Evolutionary conservation across 2,113 vertebrate species (phyloP).

Genomic region (Lophochroa leadbeateri): DNA sequence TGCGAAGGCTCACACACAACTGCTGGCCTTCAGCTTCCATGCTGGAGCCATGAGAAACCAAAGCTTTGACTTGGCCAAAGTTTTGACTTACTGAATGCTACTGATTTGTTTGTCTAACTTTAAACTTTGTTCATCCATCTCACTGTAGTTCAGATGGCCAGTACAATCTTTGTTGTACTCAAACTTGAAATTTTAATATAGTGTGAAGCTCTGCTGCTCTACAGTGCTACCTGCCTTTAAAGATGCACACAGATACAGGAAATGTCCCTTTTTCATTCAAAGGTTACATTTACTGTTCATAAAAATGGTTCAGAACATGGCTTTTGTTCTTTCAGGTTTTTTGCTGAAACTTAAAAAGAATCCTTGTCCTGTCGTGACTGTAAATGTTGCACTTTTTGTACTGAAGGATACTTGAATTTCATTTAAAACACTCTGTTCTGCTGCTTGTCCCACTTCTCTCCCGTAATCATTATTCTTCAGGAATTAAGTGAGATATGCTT

Average conservation of each 20-base stretch:
- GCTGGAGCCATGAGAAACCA: neutral
- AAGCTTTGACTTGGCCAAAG: neutral
- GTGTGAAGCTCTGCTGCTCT: neutral
- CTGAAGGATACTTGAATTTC: neutral
- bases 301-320: neutral
- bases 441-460: neutral
- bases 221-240: accelerated
- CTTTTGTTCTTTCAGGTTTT: neutral
- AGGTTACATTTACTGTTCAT: neutral
- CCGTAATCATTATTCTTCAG: neutral
- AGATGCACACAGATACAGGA: neutral
- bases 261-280: neutral
- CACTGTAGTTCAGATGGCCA: neutral
- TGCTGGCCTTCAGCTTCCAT: neutral
- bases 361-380: neutral
- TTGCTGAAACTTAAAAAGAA: neutral
- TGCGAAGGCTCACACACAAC: accelerated
- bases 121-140: neutral
- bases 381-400: neutral
- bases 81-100: neutral
- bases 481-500: neutral
- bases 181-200: neutral
- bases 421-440: neutral
- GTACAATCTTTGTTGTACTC: neutral
- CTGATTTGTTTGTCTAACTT: slow-evolving; percentile 7